phyloP scores from a whole-genome alignment of 1,140 invertebrate genomes.

The Lithobius niger region DNA sequence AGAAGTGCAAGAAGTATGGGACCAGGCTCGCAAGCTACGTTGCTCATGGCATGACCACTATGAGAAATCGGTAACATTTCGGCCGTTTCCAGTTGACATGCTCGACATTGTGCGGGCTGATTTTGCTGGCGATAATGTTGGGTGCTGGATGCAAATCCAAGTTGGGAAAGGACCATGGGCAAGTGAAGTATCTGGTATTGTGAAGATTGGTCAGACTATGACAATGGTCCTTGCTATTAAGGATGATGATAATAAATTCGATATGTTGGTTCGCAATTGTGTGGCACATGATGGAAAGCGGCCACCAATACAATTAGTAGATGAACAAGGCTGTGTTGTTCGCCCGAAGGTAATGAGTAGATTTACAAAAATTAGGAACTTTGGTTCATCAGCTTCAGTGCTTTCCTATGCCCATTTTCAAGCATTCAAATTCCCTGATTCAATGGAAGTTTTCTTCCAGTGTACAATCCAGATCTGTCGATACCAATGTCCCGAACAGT shows the following conservation, averaged over 20 bases:
- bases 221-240: conserved; percentile 94
- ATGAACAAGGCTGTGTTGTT: conserved; percentile 82
- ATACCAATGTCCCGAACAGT: conserved; percentile 82
- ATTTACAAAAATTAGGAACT: conserved; percentile 91
- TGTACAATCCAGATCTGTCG: conserved; percentile 90
- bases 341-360: conserved; percentile 82
- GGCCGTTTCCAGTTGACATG: conserved; percentile 91
- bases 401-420: conserved; percentile 80
- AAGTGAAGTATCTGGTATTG: conserved; percentile 81
- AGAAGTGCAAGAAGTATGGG: conserved; percentile 91
- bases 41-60: conserved; percentile 95
- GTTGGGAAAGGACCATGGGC: conserved; percentile 93
- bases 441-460: conserved; percentile 92
- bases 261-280: conserved; percentile 88
- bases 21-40: conserved; percentile 77
- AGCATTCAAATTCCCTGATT: conserved; percentile 91
- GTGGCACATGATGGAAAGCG: conserved; percentile 88
- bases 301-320: conserved; percentile 85
- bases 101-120: conserved; percentile 81
- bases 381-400: conserved; percentile 79
- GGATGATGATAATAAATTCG: conserved; percentile 89
- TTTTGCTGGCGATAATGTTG: conserved; percentile 88
- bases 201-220: conserved; percentile 93
- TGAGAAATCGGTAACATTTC: conserved; percentile 86
- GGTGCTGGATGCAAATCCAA: conserved; percentile 55